These are phyloP conservation scores for Potamarius usumacintae DNA, from an alignment of 2,113 vertebrate species.

Conservation along the genomic window DNA sequence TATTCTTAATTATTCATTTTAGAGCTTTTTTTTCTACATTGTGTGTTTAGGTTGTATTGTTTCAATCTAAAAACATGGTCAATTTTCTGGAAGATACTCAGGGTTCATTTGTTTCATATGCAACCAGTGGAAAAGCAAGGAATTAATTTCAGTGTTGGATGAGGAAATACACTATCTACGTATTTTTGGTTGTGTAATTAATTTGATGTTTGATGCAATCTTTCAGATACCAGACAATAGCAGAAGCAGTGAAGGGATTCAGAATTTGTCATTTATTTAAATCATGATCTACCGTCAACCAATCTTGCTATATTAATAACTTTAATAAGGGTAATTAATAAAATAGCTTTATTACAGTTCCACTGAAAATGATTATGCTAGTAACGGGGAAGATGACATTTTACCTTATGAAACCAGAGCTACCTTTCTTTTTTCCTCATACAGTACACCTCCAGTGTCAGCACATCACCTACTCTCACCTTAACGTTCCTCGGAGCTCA, in stretches of 20 bases:
- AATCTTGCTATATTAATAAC: background rate
- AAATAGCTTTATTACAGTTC: background rate
- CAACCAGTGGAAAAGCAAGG: no score
- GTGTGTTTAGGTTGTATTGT: background rate
- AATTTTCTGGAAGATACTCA: background rate
- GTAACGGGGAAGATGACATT: background rate
- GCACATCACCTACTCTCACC: background rate
- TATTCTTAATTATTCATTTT: background rate
- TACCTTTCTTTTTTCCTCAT: background rate
- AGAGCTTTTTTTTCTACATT: background rate
- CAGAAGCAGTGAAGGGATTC: background rate
- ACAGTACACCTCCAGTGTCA: background rate
- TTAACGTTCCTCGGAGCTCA: background rate
- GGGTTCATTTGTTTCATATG: background rate
- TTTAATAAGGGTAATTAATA: no score
- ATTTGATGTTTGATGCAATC: background rate
- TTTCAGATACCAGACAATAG: background rate
- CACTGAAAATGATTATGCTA: background rate
- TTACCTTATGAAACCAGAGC: background rate
- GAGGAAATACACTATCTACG: background rate
- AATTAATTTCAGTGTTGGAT: background rate
- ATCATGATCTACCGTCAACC: background rate
- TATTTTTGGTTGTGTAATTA: background rate
- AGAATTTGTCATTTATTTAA: background rate
- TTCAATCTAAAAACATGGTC: background rate